Percentiles rank a stretch among this genome's conserved stretches.
phyloP scores from a whole-genome alignment of 2,113 vertebrate genomes.

The Indicator maculatus region DNA sequence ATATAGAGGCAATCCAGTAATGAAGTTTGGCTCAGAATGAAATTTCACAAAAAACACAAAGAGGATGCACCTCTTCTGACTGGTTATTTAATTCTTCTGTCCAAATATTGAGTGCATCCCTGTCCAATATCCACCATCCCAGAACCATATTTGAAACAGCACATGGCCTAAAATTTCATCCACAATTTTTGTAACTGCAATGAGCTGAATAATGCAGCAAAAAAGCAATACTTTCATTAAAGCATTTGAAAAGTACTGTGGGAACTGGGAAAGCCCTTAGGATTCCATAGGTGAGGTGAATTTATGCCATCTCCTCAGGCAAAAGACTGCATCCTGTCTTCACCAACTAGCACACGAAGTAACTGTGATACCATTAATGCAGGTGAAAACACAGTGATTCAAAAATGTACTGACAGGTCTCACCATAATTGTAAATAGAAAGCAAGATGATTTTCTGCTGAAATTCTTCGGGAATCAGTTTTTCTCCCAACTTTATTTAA shows the following conservation, averaged over 20 bases:
- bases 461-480: background rate
- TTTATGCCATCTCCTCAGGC: background rate
- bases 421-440: background rate
- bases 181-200: background rate
- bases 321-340: background rate
- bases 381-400: background rate
- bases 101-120: background rate
- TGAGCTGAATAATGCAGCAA: background rate
- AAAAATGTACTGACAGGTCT: background rate
- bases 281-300: background rate
- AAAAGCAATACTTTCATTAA: background rate
- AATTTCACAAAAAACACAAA: background rate
- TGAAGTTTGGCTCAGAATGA: background rate
- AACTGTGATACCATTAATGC: rapidly evolving
- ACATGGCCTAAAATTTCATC: background rate
- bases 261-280: background rate
- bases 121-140: background rate
- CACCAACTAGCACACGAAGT: background rate
- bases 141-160: background rate
- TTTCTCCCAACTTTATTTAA: background rate
- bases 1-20: background rate
- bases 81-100: background rate
- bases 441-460: background rate
- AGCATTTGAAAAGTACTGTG: background rate
- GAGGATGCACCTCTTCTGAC: background rate